Evolutionary conservation across 2,113 vertebrate genomes (phyloP).

Genomic region (Stigmatopora nigra): DNA sequence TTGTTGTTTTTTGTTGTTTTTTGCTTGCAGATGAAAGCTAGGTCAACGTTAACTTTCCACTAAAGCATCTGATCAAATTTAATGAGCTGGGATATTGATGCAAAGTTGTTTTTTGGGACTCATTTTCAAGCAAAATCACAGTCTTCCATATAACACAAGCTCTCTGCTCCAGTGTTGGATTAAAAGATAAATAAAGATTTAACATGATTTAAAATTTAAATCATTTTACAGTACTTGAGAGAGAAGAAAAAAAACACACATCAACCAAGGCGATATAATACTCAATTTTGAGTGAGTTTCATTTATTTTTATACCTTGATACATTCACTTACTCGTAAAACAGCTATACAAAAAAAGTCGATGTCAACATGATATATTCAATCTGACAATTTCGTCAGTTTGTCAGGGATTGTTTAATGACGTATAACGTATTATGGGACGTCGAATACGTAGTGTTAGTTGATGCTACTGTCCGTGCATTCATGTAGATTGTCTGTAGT

Average conservation of each 20-base stretch:
- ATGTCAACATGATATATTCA: constrained; percentile 53
- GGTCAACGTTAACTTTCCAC: constrained; percentile 42
- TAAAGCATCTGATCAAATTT: constrained; percentile 50
- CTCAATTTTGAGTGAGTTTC: constrained; percentile 57
- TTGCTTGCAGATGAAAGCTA: constrained; percentile 34
- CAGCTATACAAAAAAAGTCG: constrained; percentile 51
- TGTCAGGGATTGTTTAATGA: constrained; percentile 72
- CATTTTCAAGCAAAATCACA: constrained; percentile 53
- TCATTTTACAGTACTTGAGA: constrained; percentile 62
- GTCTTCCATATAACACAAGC: constrained; percentile 68
- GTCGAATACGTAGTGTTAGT: constrained; percentile 58
- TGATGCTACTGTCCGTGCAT: constrained; percentile 58
- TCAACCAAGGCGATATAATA: constrained; percentile 62
- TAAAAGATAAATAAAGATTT: constrained; percentile 34
- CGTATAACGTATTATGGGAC: constrained; percentile 60
- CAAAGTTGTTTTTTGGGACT: constrained; percentile 47
- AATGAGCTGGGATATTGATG: constrained; percentile 33
- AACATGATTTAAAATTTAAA: constrained; percentile 53
- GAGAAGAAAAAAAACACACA: constrained; percentile 34
- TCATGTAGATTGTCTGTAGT: constrained; percentile 59
- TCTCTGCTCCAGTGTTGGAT: constrained; percentile 41
- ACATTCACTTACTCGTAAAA: constrained; percentile 32
- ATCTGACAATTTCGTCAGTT: constrained; percentile 69
- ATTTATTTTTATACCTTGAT: constrained; percentile 70
- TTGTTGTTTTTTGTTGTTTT: background rate